Conservation (phyloP, 2,888 invertebrate species). For the Stenolophus ochropezus region DNA sequence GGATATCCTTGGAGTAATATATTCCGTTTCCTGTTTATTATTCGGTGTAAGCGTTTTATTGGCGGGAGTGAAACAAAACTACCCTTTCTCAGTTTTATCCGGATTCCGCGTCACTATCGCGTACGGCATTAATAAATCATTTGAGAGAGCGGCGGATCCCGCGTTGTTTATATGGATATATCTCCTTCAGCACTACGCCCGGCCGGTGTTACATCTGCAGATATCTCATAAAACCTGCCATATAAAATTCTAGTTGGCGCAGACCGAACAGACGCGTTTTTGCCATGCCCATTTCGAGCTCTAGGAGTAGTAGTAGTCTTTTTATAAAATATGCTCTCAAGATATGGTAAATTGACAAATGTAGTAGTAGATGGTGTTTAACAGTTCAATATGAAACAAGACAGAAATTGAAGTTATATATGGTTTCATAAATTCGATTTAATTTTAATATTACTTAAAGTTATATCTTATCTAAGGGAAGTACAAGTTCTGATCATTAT, state of each 20-base stretch:
- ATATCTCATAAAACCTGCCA: slow-evolving; percentile 13
- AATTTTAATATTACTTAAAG: too few species aligned
- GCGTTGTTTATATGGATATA: slow-evolving; percentile 4
- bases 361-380: too few species aligned
- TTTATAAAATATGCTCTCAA: too few species aligned
- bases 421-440: too few species aligned
- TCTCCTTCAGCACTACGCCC: neutral
- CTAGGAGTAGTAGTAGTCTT: too few species aligned
- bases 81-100: neutral
- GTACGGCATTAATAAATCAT: slow-evolving; percentile 3
- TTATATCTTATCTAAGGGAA: too few species aligned
- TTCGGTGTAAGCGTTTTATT: neutral
- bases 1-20: neutral
- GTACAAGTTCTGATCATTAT: too few species aligned
- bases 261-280: neutral
- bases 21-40: neutral
- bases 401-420: too few species aligned
- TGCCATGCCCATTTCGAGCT: neutral
- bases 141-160: neutral
- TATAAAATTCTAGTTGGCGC: slow-evolving; percentile 28
- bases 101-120: neutral
- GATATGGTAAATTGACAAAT: too few species aligned
- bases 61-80: neutral
- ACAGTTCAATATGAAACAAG: too few species aligned
- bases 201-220: neutral